Base-by-base conservation (phyloP, 2,888 invertebrate species). In the Didymodactylos carnosus region DNA sequence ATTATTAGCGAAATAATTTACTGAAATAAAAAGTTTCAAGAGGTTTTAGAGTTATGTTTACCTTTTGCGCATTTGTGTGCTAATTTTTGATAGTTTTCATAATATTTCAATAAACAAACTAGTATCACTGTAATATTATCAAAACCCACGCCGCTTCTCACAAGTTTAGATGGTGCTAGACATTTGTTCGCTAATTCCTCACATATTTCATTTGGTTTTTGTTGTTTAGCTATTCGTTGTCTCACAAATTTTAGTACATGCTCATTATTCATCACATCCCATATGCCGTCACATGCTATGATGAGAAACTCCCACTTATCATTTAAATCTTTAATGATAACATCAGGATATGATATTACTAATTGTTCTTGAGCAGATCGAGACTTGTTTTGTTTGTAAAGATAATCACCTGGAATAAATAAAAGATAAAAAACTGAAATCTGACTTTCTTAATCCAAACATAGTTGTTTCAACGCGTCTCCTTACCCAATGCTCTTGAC, bases 111-210 rank as follows among this genome's bases (percentile, higher is more conserved):
- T 76, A 94, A 88, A 80, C 91, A 91, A 75, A 94, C 88, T 49
- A 95, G 85, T 43, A 94, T 88, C 5, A 94, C 94, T 35, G 97
- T 97, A 97, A 98, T 98, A 85, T 98, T 98, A 85, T 98, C 97
- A 84, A 95, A 94, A 78, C 97, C 97, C 69, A 95, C 87, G 2
- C 95, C 95, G 62, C 92, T 92, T 88, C 95, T 93, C 80, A 92
- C 90, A 80, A 92, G 91, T 85, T 97, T 95, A 6, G 97, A n/a
- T n/a, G n/a, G 97, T 2, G 97, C 94, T 73, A 98, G 87, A 83
- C 97, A 98, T 77, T 90, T 88, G 79, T 89, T 91, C 83, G 98
- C 91, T 76, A 98, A 85, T 78, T 92, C 91, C 84, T 98, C 97
- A 84, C 97, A 98, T 75, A 98, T 93, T 81, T 86, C 89, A 81